These are phyloP conservation scores for Diarsia dahlii DNA, from an alignment of 2,888 invertebrate genomes.

Conservation along the genomic window DNA sequence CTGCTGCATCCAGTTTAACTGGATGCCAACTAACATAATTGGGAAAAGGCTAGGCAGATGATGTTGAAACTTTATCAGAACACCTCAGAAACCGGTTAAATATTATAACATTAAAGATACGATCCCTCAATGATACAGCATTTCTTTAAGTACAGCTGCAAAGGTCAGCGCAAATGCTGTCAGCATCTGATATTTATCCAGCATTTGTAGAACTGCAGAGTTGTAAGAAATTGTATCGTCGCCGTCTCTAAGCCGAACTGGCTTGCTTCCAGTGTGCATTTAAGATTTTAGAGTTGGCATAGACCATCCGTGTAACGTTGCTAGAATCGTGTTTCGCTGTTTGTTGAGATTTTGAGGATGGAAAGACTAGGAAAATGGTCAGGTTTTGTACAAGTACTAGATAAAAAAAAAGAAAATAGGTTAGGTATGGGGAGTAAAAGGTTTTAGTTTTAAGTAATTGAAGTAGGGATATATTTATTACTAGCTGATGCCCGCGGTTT, in stretches of 20 bases:
- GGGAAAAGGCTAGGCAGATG: too few relatives aligned
- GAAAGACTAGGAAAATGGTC: neutral
- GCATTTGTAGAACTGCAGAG: slow-evolving; percentile 6
- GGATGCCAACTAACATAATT: too few relatives aligned
- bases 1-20: too few relatives aligned
- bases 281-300: slow-evolving; percentile 26
- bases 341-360: neutral
- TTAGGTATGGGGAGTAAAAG: too few relatives aligned
- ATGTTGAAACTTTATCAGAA: neutral
- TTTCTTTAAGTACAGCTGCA: neutral
- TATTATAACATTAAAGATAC: neutral
- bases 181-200: slow-evolving; percentile 14
- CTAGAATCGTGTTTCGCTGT: slow-evolving; percentile 5
- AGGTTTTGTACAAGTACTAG: neutral
- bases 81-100: neutral
- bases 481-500: too few relatives aligned
- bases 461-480: too few relatives aligned
- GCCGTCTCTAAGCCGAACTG: slow-evolving; percentile 19
- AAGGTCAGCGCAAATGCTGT: neutral
- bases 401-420: too few relatives aligned
- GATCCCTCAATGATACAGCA: neutral
- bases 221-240: slow-evolving; percentile 9
- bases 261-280: slow-evolving; percentile 47
- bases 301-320: slow-evolving; percentile 12
- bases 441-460: too few relatives aligned